Evolutionary conservation across 2,888 invertebrate species (phyloP).

Genomic region (Boloria euphrosyne): DNA sequence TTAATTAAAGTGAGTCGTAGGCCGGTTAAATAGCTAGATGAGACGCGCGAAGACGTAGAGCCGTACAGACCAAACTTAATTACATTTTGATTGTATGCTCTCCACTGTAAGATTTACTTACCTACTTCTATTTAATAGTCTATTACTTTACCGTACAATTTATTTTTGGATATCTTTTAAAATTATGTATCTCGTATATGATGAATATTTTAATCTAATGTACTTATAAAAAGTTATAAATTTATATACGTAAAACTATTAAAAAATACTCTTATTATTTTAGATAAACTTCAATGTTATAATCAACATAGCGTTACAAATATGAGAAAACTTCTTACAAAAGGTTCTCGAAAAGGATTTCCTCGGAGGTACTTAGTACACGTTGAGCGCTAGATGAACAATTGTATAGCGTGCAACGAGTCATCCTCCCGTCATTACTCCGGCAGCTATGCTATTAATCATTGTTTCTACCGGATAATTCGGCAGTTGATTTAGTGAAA

Average conservation of each 20-base stretch:
- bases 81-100: slow-evolving; percentile 42
- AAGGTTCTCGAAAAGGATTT: slow-evolving; percentile 30
- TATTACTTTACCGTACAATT: too few species aligned
- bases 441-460: slow-evolving; percentile 77
- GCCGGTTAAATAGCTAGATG: slow-evolving; percentile 58
- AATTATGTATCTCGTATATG: too few species aligned
- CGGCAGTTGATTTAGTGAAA: slow-evolving; percentile 82
- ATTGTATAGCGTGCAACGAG: slow-evolving; percentile 40
- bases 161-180: too few species aligned
- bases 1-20: slow-evolving; percentile 74
- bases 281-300: neutral
- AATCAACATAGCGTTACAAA: slow-evolving; percentile 1
- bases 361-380: slow-evolving; percentile 24
- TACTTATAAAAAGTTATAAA: too few species aligned
- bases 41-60: slow-evolving; percentile 49
- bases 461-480: slow-evolving; percentile 81
- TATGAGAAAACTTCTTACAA: slow-evolving; percentile 15
- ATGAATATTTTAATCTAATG: too few species aligned
- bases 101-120: slow-evolving; percentile 15
- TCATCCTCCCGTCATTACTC: slow-evolving; percentile 62
- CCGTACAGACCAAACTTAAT: slow-evolving; percentile 42
- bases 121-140: neutral
- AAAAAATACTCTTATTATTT: too few species aligned
- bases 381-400: slow-evolving; percentile 36
- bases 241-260: too few species aligned